Conservation (phyloP, 2,888 invertebrate species). For the Rhyacophila evoluta region DNA sequence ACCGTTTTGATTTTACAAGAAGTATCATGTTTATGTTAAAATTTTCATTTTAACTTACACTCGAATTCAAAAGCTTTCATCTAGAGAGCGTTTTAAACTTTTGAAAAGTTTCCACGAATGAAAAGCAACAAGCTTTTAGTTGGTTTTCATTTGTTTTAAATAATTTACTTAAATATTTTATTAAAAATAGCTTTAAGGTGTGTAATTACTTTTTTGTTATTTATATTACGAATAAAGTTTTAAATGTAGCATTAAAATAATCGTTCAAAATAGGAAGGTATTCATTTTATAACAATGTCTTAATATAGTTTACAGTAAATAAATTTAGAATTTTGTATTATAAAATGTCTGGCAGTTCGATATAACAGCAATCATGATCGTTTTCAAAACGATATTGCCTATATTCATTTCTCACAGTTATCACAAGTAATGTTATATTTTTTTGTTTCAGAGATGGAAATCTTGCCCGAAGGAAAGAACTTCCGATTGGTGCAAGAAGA, state of each 20-base stretch:
- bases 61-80: neutral
- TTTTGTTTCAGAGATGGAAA: slow-evolving; percentile 81
- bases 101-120: neutral
- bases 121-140: neutral
- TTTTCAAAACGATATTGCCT: too few species aligned
- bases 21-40: neutral
- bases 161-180: too few species aligned
- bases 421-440: neutral
- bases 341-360: too few species aligned
- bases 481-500: slow-evolving; percentile 89
- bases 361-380: too few species aligned
- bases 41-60: neutral
- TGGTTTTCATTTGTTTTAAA: neutral
- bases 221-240: too few species aligned
- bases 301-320: too few species aligned
- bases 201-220: neutral
- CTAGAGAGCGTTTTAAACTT: neutral
- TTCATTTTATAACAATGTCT: too few species aligned
- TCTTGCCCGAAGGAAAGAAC: slow-evolving; percentile 86
- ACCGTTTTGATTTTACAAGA: too few species aligned
- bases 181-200: neutral
- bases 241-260: too few species aligned
- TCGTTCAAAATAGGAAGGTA: too few species aligned
- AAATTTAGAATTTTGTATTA: too few species aligned
- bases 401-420: too few species aligned